Evolutionary conservation across 2,888 invertebrate genomes (phyloP).

Genomic region (Pasiphila rectangulata): DNA sequence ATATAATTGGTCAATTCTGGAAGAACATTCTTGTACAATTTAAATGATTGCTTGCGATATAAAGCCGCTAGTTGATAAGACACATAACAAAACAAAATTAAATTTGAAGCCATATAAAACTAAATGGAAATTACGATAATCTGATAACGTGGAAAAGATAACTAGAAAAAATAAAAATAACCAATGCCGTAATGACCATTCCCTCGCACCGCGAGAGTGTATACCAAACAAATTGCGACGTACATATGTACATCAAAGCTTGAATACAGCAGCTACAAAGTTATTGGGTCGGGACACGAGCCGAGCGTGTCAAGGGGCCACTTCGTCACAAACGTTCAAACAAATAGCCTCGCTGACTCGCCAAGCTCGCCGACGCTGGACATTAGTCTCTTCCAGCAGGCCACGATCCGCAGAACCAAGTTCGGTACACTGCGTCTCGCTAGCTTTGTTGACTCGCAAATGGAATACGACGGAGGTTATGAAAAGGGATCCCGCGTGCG

Average conservation of each 20-base stretch:
- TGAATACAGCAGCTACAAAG: not conserved
- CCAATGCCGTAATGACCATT: too few species aligned
- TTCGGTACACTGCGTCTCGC: slow-evolving; percentile 32
- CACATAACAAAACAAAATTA: too few species aligned
- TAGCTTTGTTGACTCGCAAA: slow-evolving; percentile 48
- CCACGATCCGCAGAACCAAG: slow-evolving; percentile 22
- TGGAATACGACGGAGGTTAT: slow-evolving; percentile 48
- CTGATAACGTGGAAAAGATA: too few species aligned
- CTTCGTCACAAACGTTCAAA: not conserved
- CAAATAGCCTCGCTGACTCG: not conserved
- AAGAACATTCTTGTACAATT: too few species aligned
- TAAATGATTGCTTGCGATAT: too few species aligned
- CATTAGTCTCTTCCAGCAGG: slow-evolving; percentile 27
- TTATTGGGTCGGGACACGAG: not conserved
- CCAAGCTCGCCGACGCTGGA: not conserved
- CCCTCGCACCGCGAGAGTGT: too few species aligned
- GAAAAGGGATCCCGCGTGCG: slow-evolving; percentile 41
- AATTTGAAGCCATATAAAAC: too few species aligned
- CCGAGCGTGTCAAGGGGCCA: not conserved
- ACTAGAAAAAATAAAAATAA: not conserved
- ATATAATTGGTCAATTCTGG: too few species aligned
- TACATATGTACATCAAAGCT: not conserved
- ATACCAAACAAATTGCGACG: not conserved
- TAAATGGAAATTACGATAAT: too few species aligned
- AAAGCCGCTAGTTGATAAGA: too few species aligned